phyloP scores from a whole-genome alignment of 2,888 invertebrate genomes.

The Cosmia trapezina region DNA sequence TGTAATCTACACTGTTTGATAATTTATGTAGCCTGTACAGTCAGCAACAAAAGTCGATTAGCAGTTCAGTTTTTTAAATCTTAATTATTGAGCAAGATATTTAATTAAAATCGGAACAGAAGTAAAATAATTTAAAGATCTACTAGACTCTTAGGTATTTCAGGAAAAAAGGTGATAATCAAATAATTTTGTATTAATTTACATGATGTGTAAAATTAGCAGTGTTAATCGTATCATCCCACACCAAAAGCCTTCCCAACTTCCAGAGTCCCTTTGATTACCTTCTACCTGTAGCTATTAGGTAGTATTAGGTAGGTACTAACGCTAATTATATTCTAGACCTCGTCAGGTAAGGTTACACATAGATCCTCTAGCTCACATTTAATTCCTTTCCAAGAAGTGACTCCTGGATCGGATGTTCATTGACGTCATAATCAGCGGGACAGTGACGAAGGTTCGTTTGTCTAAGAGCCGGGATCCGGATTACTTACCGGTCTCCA shows the following conservation, averaged over 20 bases:
- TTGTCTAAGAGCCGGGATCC: conserved; percentile 14
- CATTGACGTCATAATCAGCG: conserved; percentile 27
- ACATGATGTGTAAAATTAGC: too few species aligned
- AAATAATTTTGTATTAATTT: too few species aligned
- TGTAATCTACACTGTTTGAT: not conserved
- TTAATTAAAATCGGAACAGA: too few species aligned
- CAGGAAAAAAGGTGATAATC: too few species aligned
- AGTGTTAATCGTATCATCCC: too few species aligned
- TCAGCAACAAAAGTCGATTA: too few species aligned
- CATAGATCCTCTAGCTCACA: not conserved
- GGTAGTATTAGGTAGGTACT: not conserved
- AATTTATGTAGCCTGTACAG: not conserved
- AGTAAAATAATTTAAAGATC: too few species aligned
- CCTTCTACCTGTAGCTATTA: not conserved
- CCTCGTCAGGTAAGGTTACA: not conserved
- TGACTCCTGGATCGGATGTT: conserved; percentile 1
- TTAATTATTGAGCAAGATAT: too few species aligned
- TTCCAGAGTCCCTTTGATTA: too few species aligned
- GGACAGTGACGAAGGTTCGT: conserved; percentile 49
- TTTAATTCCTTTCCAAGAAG: not conserved
- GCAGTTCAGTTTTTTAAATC: too few species aligned
- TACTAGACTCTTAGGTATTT: too few species aligned
- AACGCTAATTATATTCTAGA: not conserved
- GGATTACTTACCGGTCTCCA: conserved; percentile 27
- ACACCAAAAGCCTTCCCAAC: too few species aligned